These are phyloP conservation scores for Lasiommata megera DNA, from an alignment of 2,888 invertebrate genomes.

Conservation along the genomic window DNA sequence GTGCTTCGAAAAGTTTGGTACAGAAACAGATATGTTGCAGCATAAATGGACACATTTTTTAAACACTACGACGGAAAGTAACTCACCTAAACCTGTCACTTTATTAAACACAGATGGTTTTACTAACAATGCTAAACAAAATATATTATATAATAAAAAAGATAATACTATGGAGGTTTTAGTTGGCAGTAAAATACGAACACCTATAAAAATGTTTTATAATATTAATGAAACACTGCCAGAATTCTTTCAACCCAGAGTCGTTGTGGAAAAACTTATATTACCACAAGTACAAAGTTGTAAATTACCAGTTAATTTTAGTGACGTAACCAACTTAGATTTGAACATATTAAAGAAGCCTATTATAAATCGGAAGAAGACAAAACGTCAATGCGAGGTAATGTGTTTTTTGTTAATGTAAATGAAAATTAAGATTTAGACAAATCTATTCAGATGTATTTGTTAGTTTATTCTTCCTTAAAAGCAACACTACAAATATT, in stretches of 20 bases:
- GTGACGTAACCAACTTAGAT: constrained; percentile 20
- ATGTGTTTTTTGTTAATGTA: background rate
- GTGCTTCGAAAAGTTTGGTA: constrained; percentile 57
- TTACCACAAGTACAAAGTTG: constrained; percentile 25
- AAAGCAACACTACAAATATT: too few species aligned
- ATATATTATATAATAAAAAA: background rate
- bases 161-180: background rate
- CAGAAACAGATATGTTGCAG: constrained; percentile 59
- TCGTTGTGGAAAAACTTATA: constrained; percentile 48
- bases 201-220: constrained; percentile 37
- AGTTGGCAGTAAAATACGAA: background rate
- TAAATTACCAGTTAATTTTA: background rate
- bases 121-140: background rate
- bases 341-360: constrained; percentile 41
- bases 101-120: background rate
- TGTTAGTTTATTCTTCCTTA: too few species aligned
- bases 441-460: too few species aligned
- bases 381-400: constrained; percentile 59
- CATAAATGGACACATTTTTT: constrained; percentile 70
- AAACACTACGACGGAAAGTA: constrained; percentile 48
- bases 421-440: background rate
- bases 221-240: constrained; percentile 52
- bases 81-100: background rate
- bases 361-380: constrained; percentile 53
- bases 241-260: constrained; percentile 45